Conservation (phyloP, 2,113 vertebrate species). For the Pelobates fuscus region DNA sequence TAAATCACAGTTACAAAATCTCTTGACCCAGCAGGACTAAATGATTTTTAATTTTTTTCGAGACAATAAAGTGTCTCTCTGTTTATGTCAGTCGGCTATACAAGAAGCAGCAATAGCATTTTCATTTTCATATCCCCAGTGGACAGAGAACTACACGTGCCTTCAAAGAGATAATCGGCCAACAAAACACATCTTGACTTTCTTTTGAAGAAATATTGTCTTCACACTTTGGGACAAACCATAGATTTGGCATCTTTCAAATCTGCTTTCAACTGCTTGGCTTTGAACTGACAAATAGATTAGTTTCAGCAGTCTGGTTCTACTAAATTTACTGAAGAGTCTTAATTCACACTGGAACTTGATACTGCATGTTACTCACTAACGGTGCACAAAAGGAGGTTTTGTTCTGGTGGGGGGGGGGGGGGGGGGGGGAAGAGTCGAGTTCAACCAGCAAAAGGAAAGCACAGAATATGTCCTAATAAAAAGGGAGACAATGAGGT, state of each 20-base stretch:
- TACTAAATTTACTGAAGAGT: constrained; percentile 53
- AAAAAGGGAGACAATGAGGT: too few relatives aligned
- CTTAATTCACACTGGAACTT: constrained; percentile 46
- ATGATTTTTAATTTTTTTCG: not conserved
- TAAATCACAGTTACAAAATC: too few relatives aligned
- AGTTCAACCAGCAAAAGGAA: too few relatives aligned
- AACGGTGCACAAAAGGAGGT: constrained; percentile 34
- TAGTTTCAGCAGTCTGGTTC: constrained; percentile 43
- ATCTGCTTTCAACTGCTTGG: constrained; percentile 40
- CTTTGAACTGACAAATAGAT: constrained; percentile 52
- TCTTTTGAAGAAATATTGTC: constrained; percentile 50
- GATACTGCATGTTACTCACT: constrained; percentile 7
- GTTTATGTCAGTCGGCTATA: constrained; percentile 42
- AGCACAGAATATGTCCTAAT: not conserved
- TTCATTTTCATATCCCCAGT: constrained; percentile 19
- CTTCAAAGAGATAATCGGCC: constrained; percentile 32
- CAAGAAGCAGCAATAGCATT: constrained; percentile 40
- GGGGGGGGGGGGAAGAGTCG: too few relatives aligned
- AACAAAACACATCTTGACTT: constrained; percentile 5
- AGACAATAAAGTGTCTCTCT: constrained; percentile 38
- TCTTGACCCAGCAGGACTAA: constrained; percentile 1
- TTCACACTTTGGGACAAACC: constrained; percentile 45
- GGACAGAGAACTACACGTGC: not conserved
- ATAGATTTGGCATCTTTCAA: constrained; percentile 49
- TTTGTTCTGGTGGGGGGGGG: constrained; percentile 34